These are phyloP conservation scores for Lottia gigantea DNA, from an alignment of 2,888 invertebrate species.

Conservation along the genomic window DNA sequence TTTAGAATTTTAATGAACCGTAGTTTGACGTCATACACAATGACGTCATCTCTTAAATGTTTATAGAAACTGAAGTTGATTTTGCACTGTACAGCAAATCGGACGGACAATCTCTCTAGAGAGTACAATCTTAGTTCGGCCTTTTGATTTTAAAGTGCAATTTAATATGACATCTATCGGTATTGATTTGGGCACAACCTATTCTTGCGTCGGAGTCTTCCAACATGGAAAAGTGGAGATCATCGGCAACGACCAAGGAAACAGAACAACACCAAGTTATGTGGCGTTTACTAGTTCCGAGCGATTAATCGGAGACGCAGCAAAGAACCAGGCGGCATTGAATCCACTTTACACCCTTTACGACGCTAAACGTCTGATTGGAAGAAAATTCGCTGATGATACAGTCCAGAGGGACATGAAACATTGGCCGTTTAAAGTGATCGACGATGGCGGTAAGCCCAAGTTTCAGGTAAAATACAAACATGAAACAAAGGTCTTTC, in stretches of 20 bases:
- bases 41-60: no score
- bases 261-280: conserved; percentile 81
- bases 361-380: conserved; percentile 64
- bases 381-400: conserved; percentile 48
- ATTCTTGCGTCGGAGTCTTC: conserved; percentile 73
- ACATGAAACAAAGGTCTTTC: conserved; percentile 85
- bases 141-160: no score
- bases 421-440: conserved; percentile 54
- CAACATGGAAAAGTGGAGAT: conserved; percentile 71
- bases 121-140: no score
- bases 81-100: no score
- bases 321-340: conserved; percentile 72
- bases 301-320: conserved; percentile 70
- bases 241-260: conserved; percentile 74
- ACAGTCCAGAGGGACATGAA: conserved; percentile 60
- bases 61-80: no score
- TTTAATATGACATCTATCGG: conserved; percentile 74
- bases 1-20: no score
- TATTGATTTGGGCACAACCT: conserved; percentile 90
- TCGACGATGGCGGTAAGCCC: conserved; percentile 49
- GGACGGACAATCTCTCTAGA: no score
- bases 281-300: conserved; percentile 77
- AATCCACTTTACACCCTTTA: conserved; percentile 81
- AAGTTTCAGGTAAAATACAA: conserved; percentile 71
- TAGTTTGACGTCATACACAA: no score